phyloP scores from a whole-genome alignment of 2,113 vertebrate species.

The Columbina picui region DNA sequence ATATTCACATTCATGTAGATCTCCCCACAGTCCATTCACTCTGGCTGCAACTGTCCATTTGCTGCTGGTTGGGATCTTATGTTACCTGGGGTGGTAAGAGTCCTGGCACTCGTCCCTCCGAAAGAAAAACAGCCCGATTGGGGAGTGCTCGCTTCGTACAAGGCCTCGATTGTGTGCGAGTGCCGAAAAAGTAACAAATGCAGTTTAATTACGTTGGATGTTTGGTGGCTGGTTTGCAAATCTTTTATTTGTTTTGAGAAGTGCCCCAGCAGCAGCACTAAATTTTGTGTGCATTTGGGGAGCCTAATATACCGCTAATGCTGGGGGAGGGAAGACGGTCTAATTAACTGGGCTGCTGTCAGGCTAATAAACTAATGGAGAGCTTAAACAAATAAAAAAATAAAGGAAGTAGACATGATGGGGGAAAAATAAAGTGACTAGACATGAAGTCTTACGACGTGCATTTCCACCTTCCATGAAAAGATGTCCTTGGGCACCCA shows the following conservation, averaged over 20 bases:
- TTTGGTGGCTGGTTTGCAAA: constrained; percentile 81
- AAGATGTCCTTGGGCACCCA: constrained; percentile 41
- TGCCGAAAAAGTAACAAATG: constrained; percentile 80
- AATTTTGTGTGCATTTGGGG: constrained; percentile 78
- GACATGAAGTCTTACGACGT: constrained; percentile 48
- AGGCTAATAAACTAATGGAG: constrained; percentile 77
- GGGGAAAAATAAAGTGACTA: constrained; percentile 55
- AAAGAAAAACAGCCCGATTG: constrained; percentile 78
- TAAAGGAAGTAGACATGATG: constrained; percentile 66
- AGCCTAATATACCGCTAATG: constrained; percentile 54
- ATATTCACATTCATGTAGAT: constrained; percentile 46
- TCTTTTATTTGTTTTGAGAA: constrained; percentile 85
- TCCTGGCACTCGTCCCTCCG: constrained; percentile 77
- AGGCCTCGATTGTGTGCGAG: constrained; percentile 79
- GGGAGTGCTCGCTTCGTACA: constrained; percentile 73
- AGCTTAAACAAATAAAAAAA: constrained; percentile 74
- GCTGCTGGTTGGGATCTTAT: constrained; percentile 71
- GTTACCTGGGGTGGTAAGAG: constrained; percentile 72
- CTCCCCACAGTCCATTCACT: constrained; percentile 66
- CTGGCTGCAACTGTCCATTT: constrained; percentile 68
- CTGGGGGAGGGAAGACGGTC: constrained; percentile 66
- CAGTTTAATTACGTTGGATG: constrained; percentile 83
- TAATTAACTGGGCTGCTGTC: constrained; percentile 80
- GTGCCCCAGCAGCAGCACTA: constrained; percentile 68
- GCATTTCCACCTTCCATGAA: constrained; percentile 24